Base-by-base conservation (phyloP, 2,888 invertebrate genomes). In the Lomographa bimaculata region DNA sequence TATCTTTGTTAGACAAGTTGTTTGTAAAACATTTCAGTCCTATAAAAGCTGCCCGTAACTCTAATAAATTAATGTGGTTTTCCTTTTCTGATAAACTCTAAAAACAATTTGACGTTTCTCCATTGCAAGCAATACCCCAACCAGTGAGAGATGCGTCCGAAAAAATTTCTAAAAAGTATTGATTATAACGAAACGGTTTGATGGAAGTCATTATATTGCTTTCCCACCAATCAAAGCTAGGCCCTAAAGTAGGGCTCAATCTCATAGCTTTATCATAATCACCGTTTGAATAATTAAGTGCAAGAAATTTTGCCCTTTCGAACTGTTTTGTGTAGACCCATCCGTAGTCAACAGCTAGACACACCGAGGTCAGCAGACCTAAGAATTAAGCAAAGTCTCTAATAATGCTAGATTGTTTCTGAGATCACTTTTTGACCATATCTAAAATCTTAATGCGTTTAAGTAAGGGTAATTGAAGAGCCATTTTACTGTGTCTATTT, bases 1-100 rank as follows among this genome's bases (percentile, higher is more conserved):
- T 36, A 11, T 37, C 24, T 5, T 23, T 29, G 6, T 34, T 14
- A 9, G 5, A 6, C 7, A 10, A 9, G 0, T 19, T n/a, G 7
- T 11, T 12, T 1, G 27, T 27, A 14, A 35, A 9, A 20, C 7
- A 16, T 23, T 32, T 32, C 5, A 32, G 16, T 1, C 14, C 32
- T 3, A 14, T 14, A 14, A 14, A 14, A 14, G 4, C 14, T 14
- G 14, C 14, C 14, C 2, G 2, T 3, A 32, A 16, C n/a, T 42
- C 41, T n/a, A 46, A 7, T 3, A 24, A 35, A 5, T 46, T 46
- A 7, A 41, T 46, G 11, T 42, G 38, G 1, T 6, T 5, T 0
- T 6, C 5, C 1, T 5, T 8, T 23, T 42, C 45, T 4, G 11
- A 11, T 1, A n/a, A 1, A 1, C 5, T 25, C 33, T 30, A 34